Evolutionary conservation across 2,113 vertebrate genomes (phyloP).

Genomic region (Paracanthobrama guichenoti): DNA sequence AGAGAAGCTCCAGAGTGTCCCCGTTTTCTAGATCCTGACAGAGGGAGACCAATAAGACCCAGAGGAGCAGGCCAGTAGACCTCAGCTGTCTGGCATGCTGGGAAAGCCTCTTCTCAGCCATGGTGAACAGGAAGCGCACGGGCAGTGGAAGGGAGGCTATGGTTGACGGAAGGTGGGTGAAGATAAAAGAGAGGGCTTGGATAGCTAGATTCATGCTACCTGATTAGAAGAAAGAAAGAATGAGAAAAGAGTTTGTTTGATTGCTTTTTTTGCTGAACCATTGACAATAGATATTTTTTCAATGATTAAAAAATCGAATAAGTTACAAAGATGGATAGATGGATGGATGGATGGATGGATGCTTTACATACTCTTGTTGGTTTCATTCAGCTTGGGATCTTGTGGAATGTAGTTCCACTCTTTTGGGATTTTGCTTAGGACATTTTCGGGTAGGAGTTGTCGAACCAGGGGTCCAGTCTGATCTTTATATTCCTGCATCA

Average conservation of each 20-base stretch:
- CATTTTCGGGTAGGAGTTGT: constrained; percentile 73
- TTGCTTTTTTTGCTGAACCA: neutral
- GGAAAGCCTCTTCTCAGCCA: constrained; percentile 87
- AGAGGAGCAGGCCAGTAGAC: constrained; percentile 86
- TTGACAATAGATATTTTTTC: neutral
- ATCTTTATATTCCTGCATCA: constrained; percentile 78
- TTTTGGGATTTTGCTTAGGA: constrained; percentile 84
- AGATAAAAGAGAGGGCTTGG: constrained; percentile 90
- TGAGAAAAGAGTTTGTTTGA: neutral
- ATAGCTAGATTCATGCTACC: constrained; percentile 79
- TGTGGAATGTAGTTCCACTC: constrained; percentile 85
- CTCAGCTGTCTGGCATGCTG: constrained; percentile 83
- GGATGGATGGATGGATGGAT: no score
- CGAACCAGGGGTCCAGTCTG: constrained; percentile 65
- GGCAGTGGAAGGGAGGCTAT: constrained; percentile 90
- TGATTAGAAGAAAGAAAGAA: constrained; percentile 57
- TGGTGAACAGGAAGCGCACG: constrained; percentile 89
- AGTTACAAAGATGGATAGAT: no score
- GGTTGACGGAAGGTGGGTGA: constrained; percentile 87
- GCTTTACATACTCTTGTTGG: constrained; percentile 75
- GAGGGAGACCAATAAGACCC: constrained; percentile 86
- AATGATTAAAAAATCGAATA: neutral
- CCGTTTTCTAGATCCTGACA: constrained; percentile 86
- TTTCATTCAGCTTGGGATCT: constrained; percentile 73
- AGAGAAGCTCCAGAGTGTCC: constrained; percentile 81